Conservation (phyloP, 2,113 vertebrate species). For the Clarias batrachus region DNA sequence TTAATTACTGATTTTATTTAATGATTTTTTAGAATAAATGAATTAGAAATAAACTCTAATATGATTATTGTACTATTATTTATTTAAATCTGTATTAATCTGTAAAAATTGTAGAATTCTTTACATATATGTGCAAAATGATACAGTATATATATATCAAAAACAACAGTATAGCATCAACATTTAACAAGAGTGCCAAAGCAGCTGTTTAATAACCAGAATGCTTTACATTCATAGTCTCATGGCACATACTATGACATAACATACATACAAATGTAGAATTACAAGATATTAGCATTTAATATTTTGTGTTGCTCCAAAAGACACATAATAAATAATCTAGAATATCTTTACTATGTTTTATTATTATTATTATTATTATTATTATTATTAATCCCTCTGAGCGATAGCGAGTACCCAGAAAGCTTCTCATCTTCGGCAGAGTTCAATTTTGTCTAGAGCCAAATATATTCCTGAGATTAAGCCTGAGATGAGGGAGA, state of each 20-base stretch:
- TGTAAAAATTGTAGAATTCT: not conserved
- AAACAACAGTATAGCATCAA: not conserved
- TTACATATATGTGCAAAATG: not conserved
- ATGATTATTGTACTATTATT: not conserved
- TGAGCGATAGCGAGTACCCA: not conserved
- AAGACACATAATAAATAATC: constrained; percentile 9
- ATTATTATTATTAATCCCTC: not conserved
- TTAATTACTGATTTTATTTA: not conserved
- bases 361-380: not conserved
- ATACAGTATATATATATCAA: not conserved
- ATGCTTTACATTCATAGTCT: not conserved
- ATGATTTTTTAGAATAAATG: not conserved
- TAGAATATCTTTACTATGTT: not conserved
- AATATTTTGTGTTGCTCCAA: not conserved
- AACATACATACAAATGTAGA: not conserved
- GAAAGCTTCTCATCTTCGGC: constrained; percentile 29
- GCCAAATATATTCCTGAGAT: constrained; percentile 53
- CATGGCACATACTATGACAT: not conserved
- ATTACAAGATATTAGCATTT: not conserved
- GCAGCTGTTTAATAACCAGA: not conserved
- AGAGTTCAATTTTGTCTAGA: constrained; percentile 38
- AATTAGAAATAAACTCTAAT: not conserved
- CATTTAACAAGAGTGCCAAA: not conserved
- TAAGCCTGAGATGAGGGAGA: constrained; percentile 29
- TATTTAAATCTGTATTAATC: not conserved